These are phyloP conservation scores for Rhopalosiphum padi DNA, from an alignment of 1,140 invertebrate species.

Conservation along the genomic window DNA sequence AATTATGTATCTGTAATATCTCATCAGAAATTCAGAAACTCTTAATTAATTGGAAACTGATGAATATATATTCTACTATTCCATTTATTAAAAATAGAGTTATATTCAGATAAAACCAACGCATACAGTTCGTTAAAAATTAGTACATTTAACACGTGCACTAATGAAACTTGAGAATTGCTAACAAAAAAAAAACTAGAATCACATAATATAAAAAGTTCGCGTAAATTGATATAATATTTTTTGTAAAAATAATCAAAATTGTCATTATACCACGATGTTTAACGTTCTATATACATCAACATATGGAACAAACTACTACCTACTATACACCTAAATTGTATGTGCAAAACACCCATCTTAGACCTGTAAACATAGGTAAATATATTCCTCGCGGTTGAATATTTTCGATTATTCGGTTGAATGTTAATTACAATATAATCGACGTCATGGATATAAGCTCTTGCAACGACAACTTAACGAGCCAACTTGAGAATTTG, in stretches of 20 bases:
- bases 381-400: background rate
- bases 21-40: background rate
- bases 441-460: conserved; percentile 11
- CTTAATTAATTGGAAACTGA: background rate
- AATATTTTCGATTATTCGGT: background rate
- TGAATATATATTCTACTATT: background rate
- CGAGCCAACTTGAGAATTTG: background rate
- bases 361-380: background rate
- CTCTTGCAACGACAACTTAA: background rate
- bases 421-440: background rate
- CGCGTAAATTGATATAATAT: background rate
- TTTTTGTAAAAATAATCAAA: background rate
- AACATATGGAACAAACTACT: too few relatives aligned
- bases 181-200: background rate
- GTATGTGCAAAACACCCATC: background rate
- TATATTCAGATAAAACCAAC: background rate
- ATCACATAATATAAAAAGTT: background rate
- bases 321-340: too few relatives aligned
- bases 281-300: too few relatives aligned
- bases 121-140: background rate
- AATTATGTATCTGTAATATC: background rate
- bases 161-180: background rate
- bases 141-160: background rate
- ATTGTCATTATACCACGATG: background rate
- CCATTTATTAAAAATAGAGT: background rate